Base-by-base conservation (phyloP, 1,140 invertebrate species). In the Tetramorium alpestre region DNA sequence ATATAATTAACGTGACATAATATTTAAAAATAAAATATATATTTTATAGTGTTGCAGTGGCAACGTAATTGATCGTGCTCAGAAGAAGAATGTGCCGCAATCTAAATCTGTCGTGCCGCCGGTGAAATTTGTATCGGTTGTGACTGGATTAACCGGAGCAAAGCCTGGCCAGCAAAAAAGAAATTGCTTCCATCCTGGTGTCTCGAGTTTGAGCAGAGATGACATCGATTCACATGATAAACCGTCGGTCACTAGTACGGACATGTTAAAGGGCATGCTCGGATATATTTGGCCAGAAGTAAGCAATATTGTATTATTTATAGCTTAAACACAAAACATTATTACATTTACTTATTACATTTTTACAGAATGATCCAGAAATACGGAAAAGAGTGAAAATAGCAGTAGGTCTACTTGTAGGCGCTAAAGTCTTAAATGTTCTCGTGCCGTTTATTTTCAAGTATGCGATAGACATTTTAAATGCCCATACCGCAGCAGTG, bases 401-500 rank as follows among this genome's bases (percentile, higher is more conserved):
- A 51, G 98, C 99, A 11, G 89, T 99, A 33, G 96, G 97, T 58
- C 96, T 99, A 64, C 94, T 99, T 44, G 96, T 98, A 67, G 97
- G 97, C 56, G 98, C 98, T 38, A 98, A 99, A 96, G 92, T 99
- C 41, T 93, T 99, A 87, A 99, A 99, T 94, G 98, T 99, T 3
- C 96, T 97, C 88, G 99, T 99, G 6, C 99, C 99, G n/a, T 99
- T 99, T 95, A 96, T 99, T 70, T 99, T 99, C 93, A 99, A 99
- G 95, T 97, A 99, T 95, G 97, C 97, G 1, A 96, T 99, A 67
- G 99, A 99, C 94, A 97, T 97, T 90, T 96, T 99, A 73, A 99
- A 99, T 95, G 94, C 96, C n/a, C 93, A 95, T 65, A 89, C 96
- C 2, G 89, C 95, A 10, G 91, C 93, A 18, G 93, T 94, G 11